Base-by-base conservation (phyloP, 1,140 invertebrate genomes). In the Drosophila navojoa region DNA sequence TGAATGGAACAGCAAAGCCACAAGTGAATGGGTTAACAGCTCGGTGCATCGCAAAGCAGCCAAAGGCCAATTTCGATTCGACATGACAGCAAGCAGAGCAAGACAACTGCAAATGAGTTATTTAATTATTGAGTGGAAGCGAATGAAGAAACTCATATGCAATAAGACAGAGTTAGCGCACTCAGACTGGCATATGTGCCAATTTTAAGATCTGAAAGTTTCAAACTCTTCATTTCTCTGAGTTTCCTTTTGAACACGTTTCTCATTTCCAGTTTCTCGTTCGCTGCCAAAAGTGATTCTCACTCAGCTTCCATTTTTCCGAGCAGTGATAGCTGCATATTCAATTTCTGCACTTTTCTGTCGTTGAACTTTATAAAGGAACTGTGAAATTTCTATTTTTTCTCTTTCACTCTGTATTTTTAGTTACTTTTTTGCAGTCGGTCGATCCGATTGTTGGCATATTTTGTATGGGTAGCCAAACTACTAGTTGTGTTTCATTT, bases 11-110 rank as follows among this genome's bases (percentile, higher is more conserved):
- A 47, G 13, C n/a, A 40, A 42, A 55, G 10, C 40, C 19, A 19
- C 38, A 58, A 77, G 62, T 69, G 62, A 71, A 75, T 85, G 70
- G 59, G 58, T 71, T 66, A 80, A 80, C 82, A 81, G 78, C 74
- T 75, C 67, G 86, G 70, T 86, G 71, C 25, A 63, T 71, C 66
- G 76, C 53, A 63, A 57, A 19, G 22, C 55, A 72, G 22, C 53
- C 47, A 44, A 35, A 15, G 25, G 3, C 35, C 35, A 38, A 32
- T 32, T 9, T 9, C 32, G 7, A 32, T 9, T 32, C 1, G 5
- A 2, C 32, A 5, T 32, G 32, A 32, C 32, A 22, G 19, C 19
- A 1, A 22, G 19, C 19, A 35, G 32, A 7, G 3, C 10, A 38
- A 13, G 35, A 38, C 35, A 38, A 7, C 10, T 7, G 10, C 2